Evolutionary conservation across 2,113 vertebrate species (phyloP).

Genomic region (Dendropsophus ebraccatus): DNA sequence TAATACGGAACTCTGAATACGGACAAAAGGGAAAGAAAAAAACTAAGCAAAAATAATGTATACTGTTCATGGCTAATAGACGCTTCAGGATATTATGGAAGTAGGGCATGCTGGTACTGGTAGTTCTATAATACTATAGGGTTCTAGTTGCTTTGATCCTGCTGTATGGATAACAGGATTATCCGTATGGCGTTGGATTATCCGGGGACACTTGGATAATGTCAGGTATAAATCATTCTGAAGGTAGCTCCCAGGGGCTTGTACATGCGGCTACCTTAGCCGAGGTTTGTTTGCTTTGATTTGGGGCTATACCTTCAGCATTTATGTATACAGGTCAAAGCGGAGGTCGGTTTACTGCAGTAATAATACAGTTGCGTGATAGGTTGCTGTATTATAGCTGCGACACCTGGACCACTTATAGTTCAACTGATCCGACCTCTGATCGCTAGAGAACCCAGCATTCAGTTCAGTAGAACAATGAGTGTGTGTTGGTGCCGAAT

Average conservation of each 20-base stretch:
- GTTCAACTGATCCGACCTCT: too few relatives aligned
- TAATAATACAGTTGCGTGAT: too few relatives aligned
- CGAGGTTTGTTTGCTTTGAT: slow-evolving; percentile 8
- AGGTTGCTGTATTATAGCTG: too few relatives aligned
- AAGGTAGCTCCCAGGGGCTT: neutral
- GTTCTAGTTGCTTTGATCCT: neutral
- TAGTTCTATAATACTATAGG: neutral
- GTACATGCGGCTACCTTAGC: neutral
- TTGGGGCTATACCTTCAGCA: neutral
- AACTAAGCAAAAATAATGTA: too few relatives aligned
- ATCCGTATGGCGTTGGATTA: neutral
- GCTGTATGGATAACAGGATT: neutral
- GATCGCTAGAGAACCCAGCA: too few relatives aligned
- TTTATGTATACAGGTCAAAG: neutral
- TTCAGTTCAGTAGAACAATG: neutral
- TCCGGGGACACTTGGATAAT: slow-evolving; percentile 7
- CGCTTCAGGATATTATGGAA: too few relatives aligned
- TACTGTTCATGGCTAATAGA: too few relatives aligned
- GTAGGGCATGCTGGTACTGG: neutral
- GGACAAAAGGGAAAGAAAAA: too few relatives aligned
- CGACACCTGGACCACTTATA: too few relatives aligned
- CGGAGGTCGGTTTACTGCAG: neutral
- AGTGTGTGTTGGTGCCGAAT: too few relatives aligned
- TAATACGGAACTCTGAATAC: too few relatives aligned
- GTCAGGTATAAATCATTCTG: slow-evolving; percentile 19